phyloP scores from a whole-genome alignment of 2,888 invertebrate species.

The Chrysolina haemoptera region DNA sequence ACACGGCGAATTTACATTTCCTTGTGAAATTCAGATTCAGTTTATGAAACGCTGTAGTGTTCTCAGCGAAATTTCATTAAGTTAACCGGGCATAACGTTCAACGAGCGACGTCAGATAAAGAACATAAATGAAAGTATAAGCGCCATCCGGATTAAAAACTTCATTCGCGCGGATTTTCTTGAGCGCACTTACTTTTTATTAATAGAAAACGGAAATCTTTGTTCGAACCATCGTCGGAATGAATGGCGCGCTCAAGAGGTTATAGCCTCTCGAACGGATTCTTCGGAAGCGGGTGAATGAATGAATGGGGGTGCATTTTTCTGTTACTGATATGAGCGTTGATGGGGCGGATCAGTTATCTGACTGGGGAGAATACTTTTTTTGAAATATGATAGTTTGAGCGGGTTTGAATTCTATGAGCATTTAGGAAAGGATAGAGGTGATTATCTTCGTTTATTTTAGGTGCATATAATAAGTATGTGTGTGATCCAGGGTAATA shows the following conservation, averaged over 20 bases:
- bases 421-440: too few species aligned
- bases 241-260: constrained; percentile 17
- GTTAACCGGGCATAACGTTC: constrained; percentile 22
- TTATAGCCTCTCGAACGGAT: constrained; percentile 1
- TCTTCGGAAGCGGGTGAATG: not conserved
- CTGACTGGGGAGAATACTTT: not conserved
- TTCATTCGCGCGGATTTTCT: constrained; percentile 36
- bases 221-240: constrained; percentile 26
- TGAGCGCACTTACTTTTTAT: constrained; percentile 33
- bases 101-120: constrained; percentile 33
- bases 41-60: constrained; percentile 28
- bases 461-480: too few species aligned
- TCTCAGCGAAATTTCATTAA: constrained; percentile 38
- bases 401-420: too few species aligned
- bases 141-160: constrained; percentile 36
- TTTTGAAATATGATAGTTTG: too few species aligned
- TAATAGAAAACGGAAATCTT: constrained; percentile 33
- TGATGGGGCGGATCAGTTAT: not conserved
- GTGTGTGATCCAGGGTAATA: too few species aligned
- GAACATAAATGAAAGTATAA: constrained; percentile 34
- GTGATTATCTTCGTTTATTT: too few species aligned
- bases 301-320: not conserved
- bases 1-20: constrained; percentile 28
- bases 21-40: constrained; percentile 29
- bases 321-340: not conserved